Percentiles rank a stretch among this genome's conserved stretches.
These are phyloP conservation scores for Aythya baeri DNA, from an alignment of 2,113 vertebrate genomes.

Conservation along the genomic window DNA sequence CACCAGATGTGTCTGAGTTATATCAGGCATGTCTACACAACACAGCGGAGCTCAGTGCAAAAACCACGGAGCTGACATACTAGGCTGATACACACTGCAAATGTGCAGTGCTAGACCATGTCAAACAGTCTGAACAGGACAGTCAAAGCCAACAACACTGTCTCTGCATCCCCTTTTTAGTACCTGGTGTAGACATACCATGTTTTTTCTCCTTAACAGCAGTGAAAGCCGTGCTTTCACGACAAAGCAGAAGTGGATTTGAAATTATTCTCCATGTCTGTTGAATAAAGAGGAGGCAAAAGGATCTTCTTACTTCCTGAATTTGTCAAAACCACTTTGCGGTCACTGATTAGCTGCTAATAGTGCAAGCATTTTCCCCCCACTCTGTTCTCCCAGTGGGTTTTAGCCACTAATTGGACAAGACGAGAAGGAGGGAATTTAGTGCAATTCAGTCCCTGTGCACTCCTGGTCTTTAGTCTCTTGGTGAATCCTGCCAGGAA, in stretches of 20 bases:
- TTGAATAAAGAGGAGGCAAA: constrained; percentile 10
- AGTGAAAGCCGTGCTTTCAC: neutral
- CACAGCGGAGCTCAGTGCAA: neutral
- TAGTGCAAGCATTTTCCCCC: neutral
- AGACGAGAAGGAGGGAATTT: neutral
- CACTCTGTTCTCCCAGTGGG: neutral
- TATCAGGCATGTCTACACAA: neutral
- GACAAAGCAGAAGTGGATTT: neutral
- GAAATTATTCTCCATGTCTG: neutral
- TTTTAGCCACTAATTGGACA: constrained; percentile 42
- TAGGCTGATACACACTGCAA: neutral
- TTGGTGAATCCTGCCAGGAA: constrained; percentile 14
- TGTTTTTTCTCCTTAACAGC: neutral
- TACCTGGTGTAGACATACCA: neutral
- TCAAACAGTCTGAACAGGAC: neutral
- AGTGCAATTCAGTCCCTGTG: neutral
- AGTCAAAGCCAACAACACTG: neutral
- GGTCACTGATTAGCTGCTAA: neutral
- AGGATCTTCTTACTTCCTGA: neutral
- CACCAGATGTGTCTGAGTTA: constrained; percentile 45
- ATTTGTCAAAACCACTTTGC: neutral
- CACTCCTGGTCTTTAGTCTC: neutral
- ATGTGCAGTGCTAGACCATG: neutral
- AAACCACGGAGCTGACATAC: neutral
- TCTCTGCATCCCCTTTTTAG: neutral